A percentile compares a stretch with the other conserved stretches of the same genome.
Conservation (phyloP, 2,888 invertebrate genomes). For the Dasysyrphus albostriatus region DNA sequence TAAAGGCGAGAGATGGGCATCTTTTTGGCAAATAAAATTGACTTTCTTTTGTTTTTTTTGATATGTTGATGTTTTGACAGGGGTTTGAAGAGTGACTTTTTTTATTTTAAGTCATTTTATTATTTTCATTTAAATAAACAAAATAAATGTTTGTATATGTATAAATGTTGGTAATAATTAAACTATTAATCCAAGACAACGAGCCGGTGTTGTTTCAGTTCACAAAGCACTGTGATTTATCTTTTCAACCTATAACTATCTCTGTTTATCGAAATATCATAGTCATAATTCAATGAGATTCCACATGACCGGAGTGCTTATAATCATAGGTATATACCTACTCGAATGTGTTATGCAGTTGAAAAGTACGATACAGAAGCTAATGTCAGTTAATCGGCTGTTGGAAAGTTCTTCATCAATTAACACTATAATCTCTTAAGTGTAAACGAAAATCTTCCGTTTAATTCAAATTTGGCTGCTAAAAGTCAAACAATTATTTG, state of each 20-base stretch:
- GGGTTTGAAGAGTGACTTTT: constrained; percentile 10
- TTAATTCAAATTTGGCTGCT: too few species aligned
- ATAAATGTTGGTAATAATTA: neutral
- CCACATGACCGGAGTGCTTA: neutral
- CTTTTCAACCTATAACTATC: neutral
- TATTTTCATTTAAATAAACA: neutral
- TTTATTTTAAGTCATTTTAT: neutral
- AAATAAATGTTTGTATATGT: neutral
- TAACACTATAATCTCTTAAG: too few species aligned
- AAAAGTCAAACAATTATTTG: too few species aligned
- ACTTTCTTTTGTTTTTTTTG: constrained; percentile 49
- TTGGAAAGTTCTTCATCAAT: too few species aligned
- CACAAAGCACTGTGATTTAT: neutral
- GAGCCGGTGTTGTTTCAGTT: neutral
- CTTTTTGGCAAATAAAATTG: constrained; percentile 64
- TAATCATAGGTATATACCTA: neutral
- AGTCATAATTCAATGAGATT: neutral
- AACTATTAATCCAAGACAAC: neutral
- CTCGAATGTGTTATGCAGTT: too few species aligned
- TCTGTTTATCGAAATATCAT: neutral
- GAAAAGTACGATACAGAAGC: too few species aligned
- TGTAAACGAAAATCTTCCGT: too few species aligned
- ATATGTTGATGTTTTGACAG: constrained; percentile 63
- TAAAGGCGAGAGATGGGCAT: constrained; percentile 63
- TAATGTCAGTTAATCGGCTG: too few species aligned